Conservation (phyloP, 2,113 vertebrate species). For the Lycaon pictus region DNA sequence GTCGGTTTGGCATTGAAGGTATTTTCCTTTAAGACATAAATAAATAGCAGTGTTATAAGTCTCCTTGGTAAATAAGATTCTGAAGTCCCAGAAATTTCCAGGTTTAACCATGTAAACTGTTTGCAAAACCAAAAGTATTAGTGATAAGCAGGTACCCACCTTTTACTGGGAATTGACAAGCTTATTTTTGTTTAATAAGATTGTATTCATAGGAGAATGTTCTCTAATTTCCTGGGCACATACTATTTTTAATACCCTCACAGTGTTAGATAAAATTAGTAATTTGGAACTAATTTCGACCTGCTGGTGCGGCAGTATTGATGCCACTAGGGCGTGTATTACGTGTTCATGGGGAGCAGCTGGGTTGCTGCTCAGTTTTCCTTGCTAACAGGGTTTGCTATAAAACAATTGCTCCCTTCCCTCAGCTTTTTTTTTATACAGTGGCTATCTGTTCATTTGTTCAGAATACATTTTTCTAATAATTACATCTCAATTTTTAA, state of each 20-base stretch:
- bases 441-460: background rate
- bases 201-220: background rate
- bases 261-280: background rate
- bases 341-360: background rate
- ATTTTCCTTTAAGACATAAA: slow-evolving; percentile 67
- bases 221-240: background rate
- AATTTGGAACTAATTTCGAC: background rate
- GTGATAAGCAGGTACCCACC: background rate
- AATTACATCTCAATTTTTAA: background rate
- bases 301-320: too few species aligned
- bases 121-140: background rate
- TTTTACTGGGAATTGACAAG: background rate
- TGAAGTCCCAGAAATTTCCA: background rate
- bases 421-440: background rate
- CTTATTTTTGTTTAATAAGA: slow-evolving; percentile 2
- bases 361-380: rapidly evolving
- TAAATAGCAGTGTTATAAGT: background rate
- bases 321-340: rapidly evolving
- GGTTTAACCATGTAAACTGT: background rate
- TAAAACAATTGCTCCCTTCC: background rate
- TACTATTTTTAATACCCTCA: background rate
- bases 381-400: background rate
- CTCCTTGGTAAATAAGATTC: slow-evolving; percentile 11
- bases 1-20: slow-evolving; percentile 91
- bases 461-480: background rate